These are phyloP conservation scores for Amiota mariae DNA, from an alignment of 2,888 invertebrate genomes.

Conservation along the genomic window DNA sequence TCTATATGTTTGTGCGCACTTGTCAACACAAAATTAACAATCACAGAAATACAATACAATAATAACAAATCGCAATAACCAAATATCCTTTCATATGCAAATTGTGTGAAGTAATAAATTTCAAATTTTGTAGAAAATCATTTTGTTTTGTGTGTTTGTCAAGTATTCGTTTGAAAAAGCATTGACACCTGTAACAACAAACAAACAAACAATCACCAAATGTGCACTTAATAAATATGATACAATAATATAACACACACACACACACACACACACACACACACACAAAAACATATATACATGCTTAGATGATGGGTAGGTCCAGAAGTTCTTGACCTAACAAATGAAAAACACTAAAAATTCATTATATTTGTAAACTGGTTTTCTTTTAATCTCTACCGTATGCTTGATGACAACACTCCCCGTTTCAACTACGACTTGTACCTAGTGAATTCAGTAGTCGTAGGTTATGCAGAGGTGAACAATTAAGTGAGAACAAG, in stretches of 20 bases:
- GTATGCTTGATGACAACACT: no score
- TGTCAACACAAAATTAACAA: background rate
- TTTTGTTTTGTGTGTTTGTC: background rate
- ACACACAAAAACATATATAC: background rate
- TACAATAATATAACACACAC: no score
- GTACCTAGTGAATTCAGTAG: no score
- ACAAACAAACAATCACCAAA: background rate
- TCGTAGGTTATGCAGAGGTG: no score
- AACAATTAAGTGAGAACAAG: no score
- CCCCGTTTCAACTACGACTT: no score
- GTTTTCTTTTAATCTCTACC: no score
- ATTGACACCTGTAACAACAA: background rate
- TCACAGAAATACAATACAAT: background rate
- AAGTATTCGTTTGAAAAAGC: background rate
- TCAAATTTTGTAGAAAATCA: conserved; percentile 16
- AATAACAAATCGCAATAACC: background rate
- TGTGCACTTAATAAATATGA: no score
- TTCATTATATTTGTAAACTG: no score
- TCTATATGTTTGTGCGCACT: background rate
- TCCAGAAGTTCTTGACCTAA: no score
- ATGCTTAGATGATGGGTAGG: background rate
- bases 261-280: background rate
- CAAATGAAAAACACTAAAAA: no score
- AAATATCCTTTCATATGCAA: background rate
- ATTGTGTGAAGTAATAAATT: background rate